Conservation (phyloP, 2,113 vertebrate species). For the Acrocephalus arundinaceus region DNA sequence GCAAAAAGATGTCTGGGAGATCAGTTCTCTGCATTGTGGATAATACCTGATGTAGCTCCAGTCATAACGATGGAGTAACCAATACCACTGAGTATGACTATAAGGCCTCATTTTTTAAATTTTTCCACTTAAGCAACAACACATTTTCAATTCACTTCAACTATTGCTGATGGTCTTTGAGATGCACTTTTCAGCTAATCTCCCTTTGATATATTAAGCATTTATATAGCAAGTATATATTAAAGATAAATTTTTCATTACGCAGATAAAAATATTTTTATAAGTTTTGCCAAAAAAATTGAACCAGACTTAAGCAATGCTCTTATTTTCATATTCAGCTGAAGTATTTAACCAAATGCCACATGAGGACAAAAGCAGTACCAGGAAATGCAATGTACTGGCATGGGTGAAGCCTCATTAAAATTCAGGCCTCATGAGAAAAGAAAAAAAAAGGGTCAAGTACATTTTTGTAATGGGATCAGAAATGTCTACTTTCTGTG, state of each 20-base stretch:
- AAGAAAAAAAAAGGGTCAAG: conserved; percentile 18
- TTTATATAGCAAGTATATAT: neutral
- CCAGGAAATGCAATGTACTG: neutral
- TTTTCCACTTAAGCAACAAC: neutral
- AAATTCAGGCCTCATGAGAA: conserved; percentile 5
- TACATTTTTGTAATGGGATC: neutral
- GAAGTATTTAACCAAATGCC: neutral
- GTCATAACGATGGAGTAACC: neutral
- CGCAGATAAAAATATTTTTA: neutral
- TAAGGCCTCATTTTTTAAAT: neutral
- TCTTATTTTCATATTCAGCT: conserved; percentile 3
- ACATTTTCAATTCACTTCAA: neutral
- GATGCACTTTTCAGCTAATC: neutral
- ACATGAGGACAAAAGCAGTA: neutral
- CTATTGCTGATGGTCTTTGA: neutral
- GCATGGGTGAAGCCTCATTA: neutral
- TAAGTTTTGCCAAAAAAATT: neutral
- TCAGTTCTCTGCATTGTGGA: neutral
- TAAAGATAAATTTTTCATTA: neutral
- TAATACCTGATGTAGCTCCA: neutral
- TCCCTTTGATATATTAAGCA: neutral
- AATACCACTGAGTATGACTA: neutral
- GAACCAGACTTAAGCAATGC: neutral
- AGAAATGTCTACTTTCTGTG: neutral
- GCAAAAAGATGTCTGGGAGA: neutral